Evolutionary conservation across 2,888 invertebrate species (phyloP), one percentile per base, ranked within the genome.

Genomic region (Heliothis peltigera): DNA sequence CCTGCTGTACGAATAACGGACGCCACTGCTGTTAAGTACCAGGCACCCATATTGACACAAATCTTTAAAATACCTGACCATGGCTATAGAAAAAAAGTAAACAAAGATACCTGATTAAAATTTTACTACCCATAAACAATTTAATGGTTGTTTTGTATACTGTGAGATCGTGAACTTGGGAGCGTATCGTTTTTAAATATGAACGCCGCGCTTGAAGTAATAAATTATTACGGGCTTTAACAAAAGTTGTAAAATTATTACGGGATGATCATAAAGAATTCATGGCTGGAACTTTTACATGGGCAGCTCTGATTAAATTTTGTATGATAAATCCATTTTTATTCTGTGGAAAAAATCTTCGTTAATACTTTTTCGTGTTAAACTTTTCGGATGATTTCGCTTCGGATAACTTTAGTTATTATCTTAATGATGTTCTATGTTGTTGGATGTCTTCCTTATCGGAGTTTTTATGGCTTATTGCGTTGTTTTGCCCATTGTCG

Each of bases 181-280:
- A n/a, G 32, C 28, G 49, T 48, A 62, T 49, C 54, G 51, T 75
- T 80, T 64, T 63, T 35, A 60, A 57, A 51, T 60, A 65, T 60
- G 64, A 69, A 70, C 58, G 63, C 61, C 54, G 61, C 44, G 32
- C 44, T 70, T 51, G 58, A 72, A 71, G 61, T 53, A 66, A 64
- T 73, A 65, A 80, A 76, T 77, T 77, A 75, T 79, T 60, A 70
- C 58, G 60, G 58, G 4, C 39, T 53, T 44, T 74, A 70, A 71
- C 52, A 64, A 64, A 64, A 70, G 75, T 65, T 64, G 59, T 74
- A 77, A 82, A 73, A 75, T 56, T 71, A 22, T 39, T 73, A 68
- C 61, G 58, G 69, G 68, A 66, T 70, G 53, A 55, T 51, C 70
- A 70, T 79, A 75, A 82, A 83, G 49, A 76, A 77, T 75, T 79